These are phyloP conservation scores for Drymonia ruficornis DNA, from an alignment of 2,888 invertebrate genomes.

Conservation along the genomic window DNA sequence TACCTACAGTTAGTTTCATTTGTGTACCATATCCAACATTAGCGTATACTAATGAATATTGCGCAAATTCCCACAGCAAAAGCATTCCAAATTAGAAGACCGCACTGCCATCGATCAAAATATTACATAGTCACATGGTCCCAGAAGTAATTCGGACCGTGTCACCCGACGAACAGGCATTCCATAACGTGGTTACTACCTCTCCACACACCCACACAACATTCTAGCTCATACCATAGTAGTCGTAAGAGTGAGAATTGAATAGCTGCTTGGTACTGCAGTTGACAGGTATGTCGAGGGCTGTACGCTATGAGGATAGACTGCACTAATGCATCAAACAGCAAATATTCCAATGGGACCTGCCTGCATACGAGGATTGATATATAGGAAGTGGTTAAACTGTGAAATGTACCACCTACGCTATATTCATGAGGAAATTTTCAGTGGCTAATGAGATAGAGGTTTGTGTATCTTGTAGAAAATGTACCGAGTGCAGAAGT, in stretches of 20 bases:
- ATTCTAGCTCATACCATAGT: neutral
- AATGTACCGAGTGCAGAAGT: too few relatives aligned
- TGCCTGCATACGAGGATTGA: slow-evolving; percentile 19
- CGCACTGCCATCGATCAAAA: slow-evolving; percentile 44
- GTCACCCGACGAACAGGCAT: slow-evolving; percentile 34
- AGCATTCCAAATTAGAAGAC: slow-evolving; percentile 21
- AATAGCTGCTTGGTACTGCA: neutral
- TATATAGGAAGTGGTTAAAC: slow-evolving; percentile 5
- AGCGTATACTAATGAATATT: too few relatives aligned
- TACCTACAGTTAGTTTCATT: too few relatives aligned
- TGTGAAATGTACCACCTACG: neutral
- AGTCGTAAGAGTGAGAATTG: slow-evolving; percentile 5
- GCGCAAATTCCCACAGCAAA: slow-evolving; percentile 3
- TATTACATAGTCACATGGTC: slow-evolving; percentile 32
- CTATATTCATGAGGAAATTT: too few relatives aligned
- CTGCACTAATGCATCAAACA: slow-evolving; percentile 47
- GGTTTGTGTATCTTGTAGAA: too few relatives aligned
- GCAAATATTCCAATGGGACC: slow-evolving; percentile 43
- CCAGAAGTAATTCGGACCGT: slow-evolving; percentile 51
- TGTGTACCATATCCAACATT: too few relatives aligned
- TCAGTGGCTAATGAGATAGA: too few relatives aligned
- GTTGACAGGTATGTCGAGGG: slow-evolving; percentile 11
- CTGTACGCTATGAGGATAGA: slow-evolving; percentile 17
- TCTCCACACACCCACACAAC: slow-evolving; percentile 1
- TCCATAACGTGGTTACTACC: slow-evolving; percentile 32